Evolutionary conservation across 2,113 vertebrate species (phyloP), one percentile per base, ranked within the genome.

Genomic region (Athene noctua): DNA sequence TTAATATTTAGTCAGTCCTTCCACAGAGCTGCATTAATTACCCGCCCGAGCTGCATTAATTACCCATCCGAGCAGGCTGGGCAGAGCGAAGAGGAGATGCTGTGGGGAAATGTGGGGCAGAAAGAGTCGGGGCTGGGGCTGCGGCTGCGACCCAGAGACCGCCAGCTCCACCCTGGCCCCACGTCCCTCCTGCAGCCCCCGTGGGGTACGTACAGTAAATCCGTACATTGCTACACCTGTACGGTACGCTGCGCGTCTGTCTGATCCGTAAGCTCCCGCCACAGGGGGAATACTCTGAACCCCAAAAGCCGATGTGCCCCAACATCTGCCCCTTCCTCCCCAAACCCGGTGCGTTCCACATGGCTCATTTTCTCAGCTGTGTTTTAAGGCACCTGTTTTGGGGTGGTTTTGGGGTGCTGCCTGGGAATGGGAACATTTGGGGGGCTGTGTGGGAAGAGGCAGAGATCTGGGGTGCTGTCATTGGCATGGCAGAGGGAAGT

Each of bases 161-260:
- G 32, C n/a, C 34, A 44, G 26, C 29, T 4, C 14, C 11, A 11
- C 6, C 12, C 9, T 20, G 61, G 32, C 29, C 55, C 29, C 70
- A 20, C 5, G 20, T 36, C 67, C 71, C 20, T 61, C 61, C 84
- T 71, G 36, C 42, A 38, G 1, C 17, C 19, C 15, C 59, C 44
- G 0, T 0, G 2, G n/a, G 42, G 9, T 14, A 2, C 13, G 15
- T 5, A 4, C 3, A 13, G 5, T 2, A 20, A 4, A 25, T 15
- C 27, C 9, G 6, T 4, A 13, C 7, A 1, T 62, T 62, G 44
- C 49, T 54, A 0, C 11, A 49, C 18, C 17, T 34, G 1, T 8
- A 25, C 9, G 4, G 17, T 30, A 15, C 2, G 38, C 25, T 15
- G 0, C 0, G 0, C 2, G 1, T 5, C 4, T 44, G 20, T 7